phyloP scores from a whole-genome alignment of 2,888 invertebrate species.

The Lasioglossum zephyrum region DNA sequence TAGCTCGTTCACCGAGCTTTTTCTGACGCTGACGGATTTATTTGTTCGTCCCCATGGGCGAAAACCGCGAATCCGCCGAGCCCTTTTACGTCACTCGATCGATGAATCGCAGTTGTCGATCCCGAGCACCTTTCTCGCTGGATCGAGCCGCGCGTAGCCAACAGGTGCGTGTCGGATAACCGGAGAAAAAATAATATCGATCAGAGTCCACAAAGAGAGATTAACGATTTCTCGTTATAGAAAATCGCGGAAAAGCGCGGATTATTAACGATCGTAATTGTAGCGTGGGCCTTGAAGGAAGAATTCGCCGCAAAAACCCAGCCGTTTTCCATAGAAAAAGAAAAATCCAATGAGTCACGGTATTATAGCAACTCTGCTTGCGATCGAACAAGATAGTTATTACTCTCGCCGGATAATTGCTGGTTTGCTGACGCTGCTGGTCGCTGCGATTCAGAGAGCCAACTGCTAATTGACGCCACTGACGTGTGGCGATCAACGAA shows the following conservation, averaged over 20 bases:
- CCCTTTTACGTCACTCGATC: constrained; percentile 14
- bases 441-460: background rate
- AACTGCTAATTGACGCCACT: constrained; percentile 12
- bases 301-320: constrained; percentile 12
- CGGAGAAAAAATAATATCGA: background rate
- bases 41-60: constrained; percentile 3
- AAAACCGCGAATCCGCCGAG: background rate
- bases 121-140: background rate
- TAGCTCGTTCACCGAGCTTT: constrained; percentile 12
- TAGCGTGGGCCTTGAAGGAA: constrained; percentile 37
- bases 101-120: constrained; percentile 1
- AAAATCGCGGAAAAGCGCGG: constrained; percentile 30
- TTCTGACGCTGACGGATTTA: constrained; percentile 22
- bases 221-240: background rate
- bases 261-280: constrained; percentile 45
- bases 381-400: background rate
- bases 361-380: constrained; percentile 27
- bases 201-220: background rate
- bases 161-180: background rate
- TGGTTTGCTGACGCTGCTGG: background rate
- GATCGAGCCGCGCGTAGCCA: background rate
- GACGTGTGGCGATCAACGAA: background rate
- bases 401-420: constrained; percentile 19
- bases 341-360: constrained; percentile 42
- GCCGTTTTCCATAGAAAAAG: constrained; percentile 21